Percentiles rank a stretch among this genome's conserved stretches.
Conservation (phyloP, 2,113 vertebrate species). For the Panthera tigris region DNA sequence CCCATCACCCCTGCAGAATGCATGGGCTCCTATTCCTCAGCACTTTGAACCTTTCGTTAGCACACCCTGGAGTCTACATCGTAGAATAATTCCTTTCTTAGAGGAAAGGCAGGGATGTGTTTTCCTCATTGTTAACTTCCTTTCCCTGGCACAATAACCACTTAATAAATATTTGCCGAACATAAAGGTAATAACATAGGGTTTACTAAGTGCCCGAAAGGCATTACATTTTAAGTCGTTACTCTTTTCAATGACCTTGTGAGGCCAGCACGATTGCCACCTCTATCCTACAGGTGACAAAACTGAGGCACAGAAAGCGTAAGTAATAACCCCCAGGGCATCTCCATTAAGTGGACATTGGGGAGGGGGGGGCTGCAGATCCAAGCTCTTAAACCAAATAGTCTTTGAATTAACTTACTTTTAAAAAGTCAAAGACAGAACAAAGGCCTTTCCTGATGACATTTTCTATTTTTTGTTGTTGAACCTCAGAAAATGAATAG, state of each 20-base stretch:
- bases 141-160: background rate
- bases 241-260: background rate
- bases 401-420: background rate
- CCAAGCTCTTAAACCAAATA: background rate
- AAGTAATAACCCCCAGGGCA: background rate
- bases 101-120: background rate
- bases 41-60: background rate
- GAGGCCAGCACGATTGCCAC: background rate
- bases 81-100: background rate
- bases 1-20: background rate
- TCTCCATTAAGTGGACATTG: background rate
- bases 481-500: slow-evolving; percentile 68
- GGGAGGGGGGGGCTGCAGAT: too few species aligned
- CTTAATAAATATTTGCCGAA: background rate
- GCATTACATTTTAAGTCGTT: background rate
- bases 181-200: background rate
- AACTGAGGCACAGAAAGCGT: too few species aligned
- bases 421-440: background rate
- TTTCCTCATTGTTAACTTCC: background rate
- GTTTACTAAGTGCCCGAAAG: too few species aligned
- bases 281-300: background rate
- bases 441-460: slow-evolving; percentile 61
- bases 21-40: background rate
- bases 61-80: background rate
- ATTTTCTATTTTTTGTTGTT: slow-evolving; percentile 51